A percentile compares a stretch with the other conserved stretches of the same genome.
Conservation (phyloP, 2,797 vertebrate genomes). For the Gouania willdenowi region DNA sequence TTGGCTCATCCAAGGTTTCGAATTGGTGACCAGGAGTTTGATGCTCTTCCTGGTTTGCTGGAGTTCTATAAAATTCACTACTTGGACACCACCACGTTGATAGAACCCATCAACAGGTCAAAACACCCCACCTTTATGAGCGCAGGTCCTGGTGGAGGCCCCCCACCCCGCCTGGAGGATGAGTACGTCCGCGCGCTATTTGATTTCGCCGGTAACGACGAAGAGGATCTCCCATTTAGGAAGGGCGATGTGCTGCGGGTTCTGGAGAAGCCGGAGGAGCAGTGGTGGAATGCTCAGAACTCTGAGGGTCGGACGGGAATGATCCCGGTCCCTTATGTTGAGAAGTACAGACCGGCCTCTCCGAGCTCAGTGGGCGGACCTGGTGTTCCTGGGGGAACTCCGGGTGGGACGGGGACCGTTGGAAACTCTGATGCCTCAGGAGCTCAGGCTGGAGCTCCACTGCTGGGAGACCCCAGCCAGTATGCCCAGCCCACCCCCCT, state of each 20-base stretch:
- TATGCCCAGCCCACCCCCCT: conserved; percentile 97
- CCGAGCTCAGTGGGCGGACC: conserved; percentile 82
- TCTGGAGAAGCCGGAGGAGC: conserved; percentile 97
- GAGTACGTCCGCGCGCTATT: conserved; percentile 95
- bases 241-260: conserved; percentile 94
- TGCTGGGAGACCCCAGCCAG: conserved; percentile 92
- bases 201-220: conserved; percentile 96
- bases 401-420: conserved; percentile 35
- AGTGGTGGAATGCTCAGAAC: conserved; percentile 99
- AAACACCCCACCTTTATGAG: conserved; percentile 79
- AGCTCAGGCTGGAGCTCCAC: conserved; percentile 76
- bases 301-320: conserved; percentile 90
- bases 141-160: conserved; percentile 51
- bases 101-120: conserved; percentile 92
- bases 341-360: conserved; percentile 91
- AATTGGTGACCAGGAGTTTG: conserved; percentile 97
- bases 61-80: conserved; percentile 99
- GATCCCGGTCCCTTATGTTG: conserved; percentile 98
- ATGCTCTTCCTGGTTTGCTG: conserved; percentile 91
- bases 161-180: conserved; percentile 86
- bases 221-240: conserved; percentile 97
- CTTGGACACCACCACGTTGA: conserved; percentile 98
- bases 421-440: conserved; percentile 86
- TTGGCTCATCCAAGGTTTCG: conserved; percentile 84
- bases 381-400: conserved; percentile 49